Evolutionary conservation across 2,888 invertebrate species (phyloP).

Genomic region (Antheraea assamensis): DNA sequence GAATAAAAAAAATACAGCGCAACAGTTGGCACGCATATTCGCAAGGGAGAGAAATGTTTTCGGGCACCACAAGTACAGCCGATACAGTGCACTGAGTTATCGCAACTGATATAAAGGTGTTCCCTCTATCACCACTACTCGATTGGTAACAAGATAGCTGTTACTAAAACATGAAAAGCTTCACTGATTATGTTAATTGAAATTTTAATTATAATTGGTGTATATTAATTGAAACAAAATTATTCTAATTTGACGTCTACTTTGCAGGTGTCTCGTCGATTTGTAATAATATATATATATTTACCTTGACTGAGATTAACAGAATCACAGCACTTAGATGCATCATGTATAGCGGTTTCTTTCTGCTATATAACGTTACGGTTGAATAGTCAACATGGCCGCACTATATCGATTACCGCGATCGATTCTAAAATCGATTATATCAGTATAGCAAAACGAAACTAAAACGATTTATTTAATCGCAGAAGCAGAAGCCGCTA

Average conservation of each 20-base stretch:
- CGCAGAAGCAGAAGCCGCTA: slow-evolving; percentile 58
- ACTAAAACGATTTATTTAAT: slow-evolving; percentile 37
- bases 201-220: slow-evolving; percentile 67
- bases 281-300: slow-evolving; percentile 66
- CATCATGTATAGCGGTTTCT: slow-evolving; percentile 63
- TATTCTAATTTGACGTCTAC: slow-evolving; percentile 81
- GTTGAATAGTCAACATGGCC: slow-evolving; percentile 32
- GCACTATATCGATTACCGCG: not conserved
- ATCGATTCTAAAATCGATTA: not conserved
- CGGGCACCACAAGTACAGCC: not conserved
- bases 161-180: slow-evolving; percentile 57
- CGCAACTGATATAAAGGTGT: not conserved
- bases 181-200: slow-evolving; percentile 28
- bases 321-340: slow-evolving; percentile 74
- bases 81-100: not conserved
- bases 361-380: slow-evolving; percentile 29
- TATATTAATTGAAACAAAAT: slow-evolving; percentile 74
- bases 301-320: slow-evolving; percentile 69
- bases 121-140: slow-evolving; percentile 36
- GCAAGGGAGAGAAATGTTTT: slow-evolving; percentile 3
- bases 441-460: not conserved
- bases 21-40: slow-evolving; percentile 11
- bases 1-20: not conserved
- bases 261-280: slow-evolving; percentile 81
- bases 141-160: slow-evolving; percentile 77